Conservation (phyloP, 2,888 invertebrate genomes). For the Dicycla oo region DNA sequence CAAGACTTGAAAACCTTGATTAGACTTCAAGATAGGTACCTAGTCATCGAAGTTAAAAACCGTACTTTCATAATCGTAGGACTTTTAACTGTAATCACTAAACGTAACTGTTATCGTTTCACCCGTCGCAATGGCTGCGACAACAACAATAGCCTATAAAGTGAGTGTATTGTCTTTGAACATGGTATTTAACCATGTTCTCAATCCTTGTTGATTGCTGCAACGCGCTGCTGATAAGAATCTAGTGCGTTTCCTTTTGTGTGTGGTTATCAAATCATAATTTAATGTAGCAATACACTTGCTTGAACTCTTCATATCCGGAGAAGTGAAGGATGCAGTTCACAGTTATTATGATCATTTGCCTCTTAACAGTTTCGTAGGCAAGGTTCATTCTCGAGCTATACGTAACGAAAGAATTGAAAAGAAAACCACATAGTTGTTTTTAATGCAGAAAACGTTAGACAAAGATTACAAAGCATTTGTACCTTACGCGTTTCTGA, state of each 20-base stretch:
- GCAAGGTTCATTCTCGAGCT: not conserved
- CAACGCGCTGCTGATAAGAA: conserved; percentile 36
- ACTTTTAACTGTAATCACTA: conserved; percentile 21
- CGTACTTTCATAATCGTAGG: conserved; percentile 5
- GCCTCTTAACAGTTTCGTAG: not conserved
- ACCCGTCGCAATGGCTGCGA: conserved; percentile 32
- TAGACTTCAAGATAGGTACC: not conserved
- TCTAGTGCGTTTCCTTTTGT: conserved; percentile 21
- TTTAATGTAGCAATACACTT: not conserved
- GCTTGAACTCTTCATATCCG: not conserved
- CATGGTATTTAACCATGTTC: conserved; percentile 37
- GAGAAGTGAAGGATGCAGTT: not conserved
- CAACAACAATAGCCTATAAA: conserved; percentile 45
- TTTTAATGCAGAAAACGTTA: conserved; percentile 6
- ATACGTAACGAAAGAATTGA: not conserved
- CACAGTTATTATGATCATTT: not conserved
- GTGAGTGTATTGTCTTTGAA: conserved; percentile 56
- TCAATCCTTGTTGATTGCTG: conserved; percentile 32
- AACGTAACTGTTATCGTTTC: conserved; percentile 19
- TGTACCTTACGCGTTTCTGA: not conserved
- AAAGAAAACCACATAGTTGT: not conserved
- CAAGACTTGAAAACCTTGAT: not conserved
- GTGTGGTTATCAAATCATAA: not conserved
- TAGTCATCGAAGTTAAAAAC: conserved; percentile 2
- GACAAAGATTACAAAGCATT: not conserved